Conservation (phyloP, 2,797 vertebrate genomes). For the Parauchenoglanis punctatus region DNA sequence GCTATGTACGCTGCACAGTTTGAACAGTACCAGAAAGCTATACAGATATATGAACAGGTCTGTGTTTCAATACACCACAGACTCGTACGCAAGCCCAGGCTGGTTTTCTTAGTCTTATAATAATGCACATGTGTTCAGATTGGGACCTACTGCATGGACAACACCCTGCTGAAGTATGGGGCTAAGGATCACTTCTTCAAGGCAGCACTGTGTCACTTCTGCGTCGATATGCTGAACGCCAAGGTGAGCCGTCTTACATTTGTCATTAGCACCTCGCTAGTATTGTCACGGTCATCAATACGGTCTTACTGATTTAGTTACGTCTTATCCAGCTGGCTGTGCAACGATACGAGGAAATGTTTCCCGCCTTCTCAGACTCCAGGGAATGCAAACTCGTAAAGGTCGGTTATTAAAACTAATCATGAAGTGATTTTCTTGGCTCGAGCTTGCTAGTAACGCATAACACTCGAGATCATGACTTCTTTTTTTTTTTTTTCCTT, state of each 20-base stretch:
- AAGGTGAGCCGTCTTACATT: conserved; percentile 67
- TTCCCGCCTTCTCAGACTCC: conserved; percentile 80
- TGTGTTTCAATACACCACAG: background rate
- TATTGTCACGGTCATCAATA: background rate
- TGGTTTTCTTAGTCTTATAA: background rate
- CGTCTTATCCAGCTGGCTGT: conserved; percentile 72
- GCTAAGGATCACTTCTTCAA: conserved; percentile 85
- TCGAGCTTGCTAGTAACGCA: background rate
- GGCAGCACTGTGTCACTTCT: conserved; percentile 82
- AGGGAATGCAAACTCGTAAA: conserved; percentile 81
- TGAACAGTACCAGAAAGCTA: conserved; percentile 82
- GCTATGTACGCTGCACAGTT: conserved; percentile 77
- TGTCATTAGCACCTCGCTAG: background rate
- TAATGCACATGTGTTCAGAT: conserved; percentile 64
- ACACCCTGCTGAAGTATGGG: conserved; percentile 80
- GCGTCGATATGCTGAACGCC: conserved; percentile 82
- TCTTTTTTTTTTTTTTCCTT: background rate
- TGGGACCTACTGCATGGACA: conserved; percentile 81
- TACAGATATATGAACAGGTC: conserved; percentile 82
- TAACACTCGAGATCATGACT: background rate
- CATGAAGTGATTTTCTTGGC: background rate
- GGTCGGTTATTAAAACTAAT: conserved; percentile 56
- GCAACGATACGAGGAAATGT: conserved; percentile 81
- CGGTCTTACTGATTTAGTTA: background rate
- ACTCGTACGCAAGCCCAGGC: background rate